Evolutionary conservation across 1,140 invertebrate species (phyloP), one percentile per base, ranked within the genome.

Genomic region (Magallana angulata): DNA sequence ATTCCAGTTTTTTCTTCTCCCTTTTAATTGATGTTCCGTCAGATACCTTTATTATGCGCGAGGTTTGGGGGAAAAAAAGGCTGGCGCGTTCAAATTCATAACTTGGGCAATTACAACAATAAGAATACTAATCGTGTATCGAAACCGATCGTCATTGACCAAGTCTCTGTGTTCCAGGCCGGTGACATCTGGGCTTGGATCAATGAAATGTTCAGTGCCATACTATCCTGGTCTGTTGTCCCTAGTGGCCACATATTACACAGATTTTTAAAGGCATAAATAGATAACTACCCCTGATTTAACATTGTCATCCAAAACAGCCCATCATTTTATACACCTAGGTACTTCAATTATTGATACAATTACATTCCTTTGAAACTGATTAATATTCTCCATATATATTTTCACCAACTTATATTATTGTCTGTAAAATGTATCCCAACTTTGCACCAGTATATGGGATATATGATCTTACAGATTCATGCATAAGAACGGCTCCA

Each of bases 251-350:
- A 24, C 11, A 11, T 36, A 30, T 71, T 71, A 71, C 68, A 71
- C 9, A 36, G 68, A 71, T 71, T 71, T 71, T 71, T 71, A 71
- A 71, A 71, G 24, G 68, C 24, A 71, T 71, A 30, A 30, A 71
- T 71, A 24, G 68, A 11, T 71, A 71, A 30, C 9, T 71, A 5
- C 68, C 68, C 68, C 2, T 71, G 36, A 71, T 71, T 71, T 30
- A 71, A 30, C 24, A 30, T 71, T 12, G 36, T 30, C 68, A 71
- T 36, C 68, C 9, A 71, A 18, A 71, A 62, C 5, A 71, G 48
- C 4, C 36, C 9, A 71, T 71, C 18, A 71, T 71, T 71, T 12
- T 11, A 24, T 11, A 71, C 18, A 9, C 24, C 68, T 8, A 9
- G 12, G 36, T 30, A 71, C 18, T 1, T 36, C 36, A 36, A 36